These are phyloP conservation scores for Natator depressus DNA, from an alignment of 2,113 vertebrate genomes.

Conservation along the genomic window DNA sequence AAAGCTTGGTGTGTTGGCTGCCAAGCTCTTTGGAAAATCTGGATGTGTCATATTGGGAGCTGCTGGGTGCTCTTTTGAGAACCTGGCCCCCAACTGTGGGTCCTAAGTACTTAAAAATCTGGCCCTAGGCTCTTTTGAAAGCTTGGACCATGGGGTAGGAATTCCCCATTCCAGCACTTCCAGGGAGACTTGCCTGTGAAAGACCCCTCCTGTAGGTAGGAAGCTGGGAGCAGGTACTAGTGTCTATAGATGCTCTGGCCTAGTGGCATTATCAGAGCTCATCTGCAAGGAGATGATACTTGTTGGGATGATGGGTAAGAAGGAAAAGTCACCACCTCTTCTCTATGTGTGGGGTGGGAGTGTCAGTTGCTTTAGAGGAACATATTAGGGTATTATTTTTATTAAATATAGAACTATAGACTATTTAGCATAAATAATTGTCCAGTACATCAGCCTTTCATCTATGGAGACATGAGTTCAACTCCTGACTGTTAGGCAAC, in stretches of 20 bases:
- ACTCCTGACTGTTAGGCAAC: not conserved
- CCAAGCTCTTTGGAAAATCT: not conserved
- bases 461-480: not conserved
- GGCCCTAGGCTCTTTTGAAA: not conserved
- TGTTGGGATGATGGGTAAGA: accelerated
- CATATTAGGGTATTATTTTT: not conserved
- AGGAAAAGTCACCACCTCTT: not conserved
- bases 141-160: accelerated
- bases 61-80: not conserved
- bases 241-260: not conserved
- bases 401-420: not conserved
- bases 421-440: not conserved
- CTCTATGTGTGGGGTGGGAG: not conserved
- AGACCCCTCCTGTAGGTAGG: accelerated
- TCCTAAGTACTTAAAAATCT: not conserved
- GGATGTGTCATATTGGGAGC: not conserved
- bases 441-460: accelerated
- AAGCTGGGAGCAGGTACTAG: accelerated
- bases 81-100: not conserved
- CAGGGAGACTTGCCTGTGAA: not conserved
- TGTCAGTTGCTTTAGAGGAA: not conserved
- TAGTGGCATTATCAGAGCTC: not conserved
- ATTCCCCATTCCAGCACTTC: not conserved
- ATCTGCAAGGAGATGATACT: not conserved
- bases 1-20: not conserved